These are phyloP conservation scores for Pentamera pediparva DNA, from an alignment of 53 echinoderm and acorn worm species.

Conservation along the genomic window DNA sequence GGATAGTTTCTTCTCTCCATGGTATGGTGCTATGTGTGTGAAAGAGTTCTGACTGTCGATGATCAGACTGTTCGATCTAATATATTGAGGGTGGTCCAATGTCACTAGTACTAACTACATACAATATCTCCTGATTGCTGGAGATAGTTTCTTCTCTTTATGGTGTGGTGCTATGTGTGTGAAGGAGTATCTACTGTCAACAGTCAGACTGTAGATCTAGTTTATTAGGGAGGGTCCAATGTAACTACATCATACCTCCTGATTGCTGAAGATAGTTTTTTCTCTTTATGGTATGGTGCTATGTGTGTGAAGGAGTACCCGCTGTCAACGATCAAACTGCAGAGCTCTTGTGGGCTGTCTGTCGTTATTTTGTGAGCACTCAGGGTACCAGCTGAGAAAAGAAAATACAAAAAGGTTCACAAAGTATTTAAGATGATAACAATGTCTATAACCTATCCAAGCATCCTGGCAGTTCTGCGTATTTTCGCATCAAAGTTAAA, in stretches of 20 bases:
- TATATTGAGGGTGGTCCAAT: too few relatives aligned
- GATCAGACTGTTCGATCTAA: too few relatives aligned
- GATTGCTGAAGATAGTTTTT: constrained; percentile 71
- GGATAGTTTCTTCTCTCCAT: too few relatives aligned
- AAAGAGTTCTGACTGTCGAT: too few relatives aligned
- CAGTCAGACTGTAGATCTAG: constrained; percentile 46
- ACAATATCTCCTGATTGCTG: constrained; percentile 82
- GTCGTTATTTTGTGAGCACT: constrained; percentile 68
- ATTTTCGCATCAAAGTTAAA: too few relatives aligned
- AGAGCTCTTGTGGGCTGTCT: constrained; percentile 58
- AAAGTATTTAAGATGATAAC: background rate
- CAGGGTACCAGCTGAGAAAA: constrained; percentile 69
- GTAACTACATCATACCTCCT: constrained; percentile 58
- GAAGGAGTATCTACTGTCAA: constrained; percentile 92
- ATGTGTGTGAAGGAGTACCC: constrained; percentile 98
- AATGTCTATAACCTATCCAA: too few relatives aligned
- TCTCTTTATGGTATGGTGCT: constrained; percentile 80
- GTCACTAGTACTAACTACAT: too few relatives aligned
- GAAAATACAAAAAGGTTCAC: background rate
- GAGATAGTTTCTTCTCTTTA: constrained; percentile 71
- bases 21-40: too few relatives aligned
- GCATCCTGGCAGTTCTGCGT: too few relatives aligned
- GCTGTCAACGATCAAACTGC: constrained; percentile 86
- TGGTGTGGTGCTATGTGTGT: constrained; percentile 92
- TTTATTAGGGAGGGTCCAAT: background rate